These are phyloP conservation scores for Drosophila barbarae DNA, from an alignment of 2,888 invertebrate genomes.

Conservation along the genomic window DNA sequence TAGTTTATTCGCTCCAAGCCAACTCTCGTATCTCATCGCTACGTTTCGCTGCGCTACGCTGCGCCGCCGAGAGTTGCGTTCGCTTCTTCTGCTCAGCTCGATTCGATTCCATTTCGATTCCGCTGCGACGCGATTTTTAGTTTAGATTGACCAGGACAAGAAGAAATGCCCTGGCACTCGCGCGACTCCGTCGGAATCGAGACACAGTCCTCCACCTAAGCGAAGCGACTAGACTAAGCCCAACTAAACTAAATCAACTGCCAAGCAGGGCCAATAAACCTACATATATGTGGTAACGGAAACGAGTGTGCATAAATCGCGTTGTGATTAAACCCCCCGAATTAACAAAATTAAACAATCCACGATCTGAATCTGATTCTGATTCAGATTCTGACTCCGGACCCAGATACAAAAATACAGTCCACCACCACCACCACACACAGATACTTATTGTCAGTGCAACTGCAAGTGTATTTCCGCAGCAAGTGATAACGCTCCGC, in stretches of 20 bases:
- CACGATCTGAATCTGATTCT: slow-evolving; percentile 1
- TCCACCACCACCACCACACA: slow-evolving; percentile 5
- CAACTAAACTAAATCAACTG: slow-evolving; percentile 1
- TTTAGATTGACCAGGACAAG: slow-evolving; percentile 47
- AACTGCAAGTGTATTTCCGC: slow-evolving; percentile 19
- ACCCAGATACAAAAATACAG: slow-evolving; percentile 8
- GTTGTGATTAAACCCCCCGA: slow-evolving; percentile 29
- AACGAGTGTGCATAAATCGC: slow-evolving; percentile 36
- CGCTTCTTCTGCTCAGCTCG: slow-evolving; percentile 42
- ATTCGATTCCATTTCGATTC: slow-evolving; percentile 25
- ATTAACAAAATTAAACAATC: slow-evolving; percentile 21
- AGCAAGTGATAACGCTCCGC: slow-evolving; percentile 21
- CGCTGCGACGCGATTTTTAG: slow-evolving; percentile 33
- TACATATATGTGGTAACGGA: slow-evolving; percentile 14
- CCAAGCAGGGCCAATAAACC: slow-evolving; percentile 15
- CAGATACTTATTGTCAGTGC: slow-evolving; percentile 31
- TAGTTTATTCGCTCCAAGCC: slow-evolving; percentile 56
- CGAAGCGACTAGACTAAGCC: slow-evolving; percentile 4
- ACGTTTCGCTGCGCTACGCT: slow-evolving; percentile 38
- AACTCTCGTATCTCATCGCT: slow-evolving; percentile 34
- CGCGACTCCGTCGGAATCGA: slow-evolving; percentile 39
- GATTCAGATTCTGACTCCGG: slow-evolving; percentile 3
- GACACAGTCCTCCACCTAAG: slow-evolving; percentile 15
- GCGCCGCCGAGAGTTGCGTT: slow-evolving; percentile 33
- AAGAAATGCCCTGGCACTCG: slow-evolving; percentile 58